These are phyloP conservation scores for Cecidostiba fungosa DNA, from an alignment of 2,888 invertebrate genomes.

Conservation along the genomic window DNA sequence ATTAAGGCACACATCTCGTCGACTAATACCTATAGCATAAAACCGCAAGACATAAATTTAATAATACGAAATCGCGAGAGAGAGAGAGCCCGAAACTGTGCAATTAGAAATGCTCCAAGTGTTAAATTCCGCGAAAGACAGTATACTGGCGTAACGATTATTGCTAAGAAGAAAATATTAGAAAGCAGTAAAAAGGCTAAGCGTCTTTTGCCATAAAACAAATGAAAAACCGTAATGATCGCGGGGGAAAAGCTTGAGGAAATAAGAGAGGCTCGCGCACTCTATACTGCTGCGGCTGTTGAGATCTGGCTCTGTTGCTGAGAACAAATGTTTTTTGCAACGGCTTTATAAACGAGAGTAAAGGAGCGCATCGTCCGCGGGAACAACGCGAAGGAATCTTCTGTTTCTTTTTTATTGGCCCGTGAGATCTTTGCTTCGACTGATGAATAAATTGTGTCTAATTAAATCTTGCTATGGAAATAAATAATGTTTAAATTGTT, in stretches of 20 bases:
- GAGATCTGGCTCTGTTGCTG: neutral
- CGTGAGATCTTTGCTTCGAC: too few relatives aligned
- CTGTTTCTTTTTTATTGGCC: neutral
- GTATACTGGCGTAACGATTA: slow-evolving; percentile 37
- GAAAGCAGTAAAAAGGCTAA: slow-evolving; percentile 46
- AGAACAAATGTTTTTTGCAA: slow-evolving; percentile 9
- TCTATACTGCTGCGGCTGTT: neutral
- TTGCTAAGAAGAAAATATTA: slow-evolving; percentile 45
- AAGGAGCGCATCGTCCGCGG: neutral
- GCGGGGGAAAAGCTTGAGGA: slow-evolving; percentile 43
- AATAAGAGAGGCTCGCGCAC: neutral
- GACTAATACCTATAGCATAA: neutral
- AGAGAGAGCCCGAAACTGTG: slow-evolving; percentile 37
- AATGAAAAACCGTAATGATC: slow-evolving; percentile 46
- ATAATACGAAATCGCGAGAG: slow-evolving; percentile 50
- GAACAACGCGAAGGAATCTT: neutral
- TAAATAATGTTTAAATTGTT: too few relatives aligned
- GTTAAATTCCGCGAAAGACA: slow-evolving; percentile 52
- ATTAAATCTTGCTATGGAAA: neutral
- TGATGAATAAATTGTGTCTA: too few relatives aligned
- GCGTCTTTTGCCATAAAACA: slow-evolving; percentile 48
- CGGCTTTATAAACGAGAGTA: slow-evolving; percentile 4
- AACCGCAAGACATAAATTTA: slow-evolving; percentile 50
- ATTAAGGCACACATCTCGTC: too few relatives aligned
- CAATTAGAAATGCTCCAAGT: slow-evolving; percentile 52